Evolutionary conservation across 2,797 vertebrate species (phyloP).

Genomic region (Lacerta bilineata): DNA sequence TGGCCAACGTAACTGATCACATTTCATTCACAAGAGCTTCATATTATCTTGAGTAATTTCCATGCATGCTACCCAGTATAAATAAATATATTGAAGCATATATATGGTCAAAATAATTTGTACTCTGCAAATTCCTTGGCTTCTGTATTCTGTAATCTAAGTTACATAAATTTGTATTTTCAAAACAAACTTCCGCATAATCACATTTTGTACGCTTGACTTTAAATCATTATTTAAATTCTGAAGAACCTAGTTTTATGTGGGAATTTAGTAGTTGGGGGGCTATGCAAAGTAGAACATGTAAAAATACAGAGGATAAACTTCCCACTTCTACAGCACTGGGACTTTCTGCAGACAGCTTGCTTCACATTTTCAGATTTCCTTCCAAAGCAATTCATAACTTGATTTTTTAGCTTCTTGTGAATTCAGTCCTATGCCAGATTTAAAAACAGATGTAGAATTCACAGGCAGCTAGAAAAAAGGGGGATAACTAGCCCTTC

Average conservation of each 20-base stretch:
- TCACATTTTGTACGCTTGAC: neutral
- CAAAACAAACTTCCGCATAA: neutral
- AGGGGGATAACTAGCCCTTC: neutral
- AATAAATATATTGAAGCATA: neutral
- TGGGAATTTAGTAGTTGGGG: neutral
- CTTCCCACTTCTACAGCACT: neutral
- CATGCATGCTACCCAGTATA: neutral
- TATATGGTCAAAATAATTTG: neutral
- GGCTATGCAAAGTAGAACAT: neutral
- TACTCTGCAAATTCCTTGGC: neutral
- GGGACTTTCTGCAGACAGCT: neutral
- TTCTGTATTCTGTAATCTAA: conserved; percentile 3
- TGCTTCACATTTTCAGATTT: neutral
- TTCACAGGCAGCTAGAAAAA: neutral
- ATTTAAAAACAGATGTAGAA: neutral
- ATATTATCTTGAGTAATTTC: neutral
- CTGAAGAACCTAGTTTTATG: neutral
- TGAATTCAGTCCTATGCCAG: neutral
- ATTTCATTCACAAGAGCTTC: neutral
- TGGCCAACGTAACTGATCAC: no score
- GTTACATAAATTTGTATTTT: neutral
- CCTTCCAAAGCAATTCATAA: neutral
- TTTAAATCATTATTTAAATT: neutral
- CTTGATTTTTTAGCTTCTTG: neutral
- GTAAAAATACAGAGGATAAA: neutral